These are phyloP conservation scores for Leptodactylus fallax DNA, from an alignment of 2,797 vertebrate genomes.

Conservation along the genomic window DNA sequence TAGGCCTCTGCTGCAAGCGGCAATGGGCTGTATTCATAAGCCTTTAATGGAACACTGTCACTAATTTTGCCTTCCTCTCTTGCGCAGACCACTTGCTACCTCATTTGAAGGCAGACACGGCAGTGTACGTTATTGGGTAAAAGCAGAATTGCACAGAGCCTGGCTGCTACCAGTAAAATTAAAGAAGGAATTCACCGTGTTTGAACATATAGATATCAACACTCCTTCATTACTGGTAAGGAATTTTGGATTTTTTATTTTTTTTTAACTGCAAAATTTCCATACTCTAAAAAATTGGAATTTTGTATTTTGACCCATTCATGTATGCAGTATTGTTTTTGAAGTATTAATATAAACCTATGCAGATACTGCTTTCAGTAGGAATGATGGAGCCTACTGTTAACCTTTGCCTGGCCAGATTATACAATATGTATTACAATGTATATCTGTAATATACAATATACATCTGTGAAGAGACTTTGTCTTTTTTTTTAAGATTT, in stretches of 20 bases:
- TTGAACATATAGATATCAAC: slow-evolving; percentile 99
- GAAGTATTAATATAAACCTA: background rate
- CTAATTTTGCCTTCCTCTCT: slow-evolving; percentile 78
- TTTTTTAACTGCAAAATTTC: background rate
- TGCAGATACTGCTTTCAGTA: background rate
- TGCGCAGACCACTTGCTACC: slow-evolving; percentile 95
- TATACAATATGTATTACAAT: background rate
- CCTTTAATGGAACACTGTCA: slow-evolving; percentile 58
- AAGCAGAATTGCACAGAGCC: slow-evolving; percentile 93
- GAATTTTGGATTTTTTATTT: slow-evolving; percentile 30
- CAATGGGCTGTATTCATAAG: background rate
- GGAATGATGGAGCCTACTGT: background rate
- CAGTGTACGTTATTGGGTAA: slow-evolving; percentile 97
- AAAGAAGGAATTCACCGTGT: slow-evolving; percentile 99
- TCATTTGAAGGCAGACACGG: slow-evolving; percentile 98
- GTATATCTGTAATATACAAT: no score
- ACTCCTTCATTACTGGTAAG: slow-evolving; percentile 95
- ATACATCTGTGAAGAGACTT: background rate
- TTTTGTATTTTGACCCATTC: background rate
- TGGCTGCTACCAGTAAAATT: slow-evolving; percentile 95
- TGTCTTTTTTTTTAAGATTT: no score
- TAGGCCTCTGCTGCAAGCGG: slow-evolving; percentile 13
- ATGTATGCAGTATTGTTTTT: background rate
- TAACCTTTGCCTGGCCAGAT: slow-evolving; percentile 29
- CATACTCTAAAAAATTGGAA: background rate